Evolutionary conservation across 1,140 invertebrate species (phyloP), one percentile per base, ranked within the genome.

Genomic region (Drosophila leontia): DNA sequence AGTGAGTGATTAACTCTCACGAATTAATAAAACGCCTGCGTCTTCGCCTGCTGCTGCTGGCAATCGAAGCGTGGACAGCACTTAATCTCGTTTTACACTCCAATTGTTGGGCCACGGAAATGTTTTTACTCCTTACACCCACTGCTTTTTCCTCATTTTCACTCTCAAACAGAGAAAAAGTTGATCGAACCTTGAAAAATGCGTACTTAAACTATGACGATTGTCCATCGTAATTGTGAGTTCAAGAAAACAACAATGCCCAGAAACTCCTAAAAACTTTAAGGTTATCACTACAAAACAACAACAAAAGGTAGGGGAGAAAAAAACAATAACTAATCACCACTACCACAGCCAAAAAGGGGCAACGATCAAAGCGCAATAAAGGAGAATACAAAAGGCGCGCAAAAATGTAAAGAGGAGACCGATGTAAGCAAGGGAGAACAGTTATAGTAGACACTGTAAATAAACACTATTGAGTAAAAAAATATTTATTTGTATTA

Each of bases 121-220:
- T n/a, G 55, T 35, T 35, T 19, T 61, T 26, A 37, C 51, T 23
- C 34, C 13, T 3, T 34, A 48, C 37, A 11, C 7, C 35, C n/a
- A 37, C 39, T 35, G n/a, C 11, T 45, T 60, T 44, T 37, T 42
- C 35, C 53, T 64, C 47, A 37, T 17, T 55, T 37, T 51, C 15
- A 41, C 32, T 58, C 39, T 51, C 37, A n/a, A 26, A 23, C 17
- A 61, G 13, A 15, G 12, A 39, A 82, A 62, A 68, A 87, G 83
- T 87, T 88, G 72, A 88, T 83, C 84, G 83, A 88, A 88, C 77
- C 83, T 87, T 83, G 76, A 80, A 80, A 88, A 88, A 48, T 56
- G 48, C 45, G 60, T 39, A 57, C n/a, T 85, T 64, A 75, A 61
- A 75, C 64, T 74, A 80, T 80, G 76, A 64, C 57, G 60, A 57